phyloP scores from a whole-genome alignment of 1,140 invertebrate species.

The Leptinotarsa defecta region DNA sequence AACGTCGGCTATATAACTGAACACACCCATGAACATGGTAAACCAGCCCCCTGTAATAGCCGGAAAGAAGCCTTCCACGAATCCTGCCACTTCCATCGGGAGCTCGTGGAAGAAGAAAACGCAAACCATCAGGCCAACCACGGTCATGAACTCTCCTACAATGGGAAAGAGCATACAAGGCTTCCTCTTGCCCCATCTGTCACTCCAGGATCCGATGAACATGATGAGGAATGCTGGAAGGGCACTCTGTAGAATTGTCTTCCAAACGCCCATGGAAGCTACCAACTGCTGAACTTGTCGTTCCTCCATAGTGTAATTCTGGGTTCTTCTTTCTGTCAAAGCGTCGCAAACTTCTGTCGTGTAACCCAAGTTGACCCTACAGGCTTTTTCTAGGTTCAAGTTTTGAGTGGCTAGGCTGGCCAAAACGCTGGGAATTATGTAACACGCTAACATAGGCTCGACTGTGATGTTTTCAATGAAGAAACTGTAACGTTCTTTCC shows the following conservation, averaged over 20 bases:
- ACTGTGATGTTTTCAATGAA: conserved; percentile 74
- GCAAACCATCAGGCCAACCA: conserved; percentile 76
- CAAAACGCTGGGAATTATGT: conserved; percentile 78
- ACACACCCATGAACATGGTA: conserved; percentile 87
- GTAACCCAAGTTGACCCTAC: conserved; percentile 76
- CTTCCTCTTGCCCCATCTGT: conserved; percentile 75
- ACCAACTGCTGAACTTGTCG: conserved; percentile 71
- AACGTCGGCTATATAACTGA: conserved; percentile 87
- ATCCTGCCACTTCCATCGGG: conserved; percentile 77
- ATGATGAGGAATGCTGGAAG: conserved; percentile 76
- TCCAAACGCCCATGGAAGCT: conserved; percentile 79
- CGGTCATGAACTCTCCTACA: conserved; percentile 77
- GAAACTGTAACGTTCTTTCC: conserved; percentile 61
- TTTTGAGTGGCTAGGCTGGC: conserved; percentile 80
- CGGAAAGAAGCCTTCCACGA: conserved; percentile 77
- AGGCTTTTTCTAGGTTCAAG: conserved; percentile 82
- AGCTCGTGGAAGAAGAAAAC: conserved; percentile 77
- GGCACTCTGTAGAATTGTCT: conserved; percentile 75
- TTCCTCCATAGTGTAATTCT: conserved; percentile 73
- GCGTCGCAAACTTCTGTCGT: conserved; percentile 73
- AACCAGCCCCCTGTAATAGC: conserved; percentile 83
- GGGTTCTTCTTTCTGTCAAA: conserved; percentile 69
- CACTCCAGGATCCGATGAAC: conserved; percentile 80
- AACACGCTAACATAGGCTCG: conserved; percentile 78
- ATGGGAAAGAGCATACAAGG: conserved; percentile 84